These are phyloP conservation scores for Andricus grossulariae DNA, from an alignment of 1,140 invertebrate species.

Conservation along the genomic window DNA sequence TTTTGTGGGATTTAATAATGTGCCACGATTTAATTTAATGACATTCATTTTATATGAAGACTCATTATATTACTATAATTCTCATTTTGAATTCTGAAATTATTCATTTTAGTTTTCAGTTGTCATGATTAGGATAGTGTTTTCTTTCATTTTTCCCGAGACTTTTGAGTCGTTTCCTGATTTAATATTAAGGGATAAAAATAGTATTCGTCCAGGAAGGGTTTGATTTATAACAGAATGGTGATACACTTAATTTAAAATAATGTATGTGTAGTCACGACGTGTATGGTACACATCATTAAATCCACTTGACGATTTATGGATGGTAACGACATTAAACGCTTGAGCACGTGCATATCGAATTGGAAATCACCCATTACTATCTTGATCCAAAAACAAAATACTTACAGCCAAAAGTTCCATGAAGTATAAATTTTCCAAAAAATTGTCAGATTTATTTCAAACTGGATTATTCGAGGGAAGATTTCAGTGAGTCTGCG, in stretches of 20 bases:
- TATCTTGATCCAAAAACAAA: neutral
- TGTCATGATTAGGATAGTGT: too few species aligned
- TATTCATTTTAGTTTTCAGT: too few species aligned
- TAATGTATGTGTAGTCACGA: neutral
- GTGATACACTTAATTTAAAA: neutral
- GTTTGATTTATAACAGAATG: neutral
- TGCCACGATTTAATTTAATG: neutral
- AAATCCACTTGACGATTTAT: conserved; percentile 1
- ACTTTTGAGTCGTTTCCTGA: neutral
- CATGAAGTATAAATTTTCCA: neutral
- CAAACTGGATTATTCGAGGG: neutral
- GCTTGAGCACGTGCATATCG: conserved; percentile 11
- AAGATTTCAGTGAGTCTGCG: neutral
- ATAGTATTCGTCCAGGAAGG: conserved; percentile 14
- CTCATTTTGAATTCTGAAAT: neutral
- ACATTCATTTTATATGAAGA: neutral
- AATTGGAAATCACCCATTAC: neutral
- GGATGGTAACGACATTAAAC: neutral
- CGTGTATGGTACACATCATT: neutral
- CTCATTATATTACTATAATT: neutral
- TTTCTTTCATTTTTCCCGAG: too few species aligned
- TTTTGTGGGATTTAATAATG: neutral
- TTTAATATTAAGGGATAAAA: neutral
- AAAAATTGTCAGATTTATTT: neutral
- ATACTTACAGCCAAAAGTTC: neutral